Evolutionary conservation across 1,140 invertebrate genomes (phyloP), one percentile per base, ranked within the genome.

Genomic region (Calephelis virginiensis): DNA sequence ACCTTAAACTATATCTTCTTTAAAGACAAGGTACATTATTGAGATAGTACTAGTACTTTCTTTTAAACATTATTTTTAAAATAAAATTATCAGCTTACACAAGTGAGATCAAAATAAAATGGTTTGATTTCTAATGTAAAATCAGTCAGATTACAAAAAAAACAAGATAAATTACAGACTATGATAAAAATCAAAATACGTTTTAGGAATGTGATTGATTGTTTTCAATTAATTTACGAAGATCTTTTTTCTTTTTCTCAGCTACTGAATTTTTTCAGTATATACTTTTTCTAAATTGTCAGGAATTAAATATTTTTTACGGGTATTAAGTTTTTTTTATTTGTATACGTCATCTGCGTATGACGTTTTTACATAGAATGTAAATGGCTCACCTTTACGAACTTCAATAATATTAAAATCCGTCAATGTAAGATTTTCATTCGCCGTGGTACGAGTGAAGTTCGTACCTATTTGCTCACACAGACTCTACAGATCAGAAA

Each of bases 141-240:
- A 28, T 28, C 28, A 48, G 46, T 48, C 46, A 11, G 46, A 48
- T 48, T 48, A 48, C 46, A 48, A 48, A 9, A 48, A 10, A 48
- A 48, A 48, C n/a, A 10, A 48, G 46, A 48, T 48, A 48, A 48
- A 48, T 48, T 48, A 48, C 46, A 48, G 46, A 48, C n/a, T 48
- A 48, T 48, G 12, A 48, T 48, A 48, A 48, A 48, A 48, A 48
- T 48, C 46, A 48, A 48, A 48, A 48, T 48, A 48, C 46, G 46
- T 48, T 48, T 48, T 48, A 48, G 10, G 10, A 48, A 48, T 48
- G 46, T 48, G 46, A 10, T n/a, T n/a, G n/a, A n/a, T 48, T 48
- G 46, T 48, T 48, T 48, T 48, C 10, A 48, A 48, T 48, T 48
- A 48, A 48, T 48, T 48, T 48, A 48, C 12, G 46, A 48, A 28